These are phyloP conservation scores for Actenoides lindsayi DNA, from an alignment of 2,113 vertebrate species.

Conservation along the genomic window DNA sequence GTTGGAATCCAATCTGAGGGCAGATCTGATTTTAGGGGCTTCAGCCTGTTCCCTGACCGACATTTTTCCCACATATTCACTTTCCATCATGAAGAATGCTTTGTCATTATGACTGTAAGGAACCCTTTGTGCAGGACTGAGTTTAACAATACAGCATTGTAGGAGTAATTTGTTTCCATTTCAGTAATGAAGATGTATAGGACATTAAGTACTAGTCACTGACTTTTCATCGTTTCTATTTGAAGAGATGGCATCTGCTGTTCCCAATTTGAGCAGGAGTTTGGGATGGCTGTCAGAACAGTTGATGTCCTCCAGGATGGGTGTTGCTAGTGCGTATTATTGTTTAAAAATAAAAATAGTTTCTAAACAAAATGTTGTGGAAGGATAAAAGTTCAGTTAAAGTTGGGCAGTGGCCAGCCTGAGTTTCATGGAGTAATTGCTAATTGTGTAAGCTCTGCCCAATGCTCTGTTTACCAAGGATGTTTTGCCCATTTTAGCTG, in stretches of 20 bases:
- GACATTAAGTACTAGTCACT: constrained; percentile 14
- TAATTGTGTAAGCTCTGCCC: constrained; percentile 68
- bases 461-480: constrained; percentile 71
- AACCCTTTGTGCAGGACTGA: background rate
- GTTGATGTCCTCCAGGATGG: constrained; percentile 40
- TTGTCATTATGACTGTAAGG: background rate
- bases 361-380: constrained; percentile 53
- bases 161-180: constrained; percentile 28
- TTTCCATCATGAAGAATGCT: background rate
- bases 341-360: constrained; percentile 62
- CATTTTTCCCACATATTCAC: background rate
- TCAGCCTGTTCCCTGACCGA: background rate
- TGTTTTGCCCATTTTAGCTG: constrained; percentile 72
- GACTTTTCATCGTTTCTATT: background rate
- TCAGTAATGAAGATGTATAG: constrained; percentile 46
- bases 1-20: background rate
- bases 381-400: constrained; percentile 54
- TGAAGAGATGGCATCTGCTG: background rate
- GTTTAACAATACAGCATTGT: constrained; percentile 10
- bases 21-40: background rate
- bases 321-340: constrained; percentile 44
- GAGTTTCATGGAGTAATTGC: constrained; percentile 37
- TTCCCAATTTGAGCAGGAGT: background rate
- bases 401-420: constrained; percentile 27
- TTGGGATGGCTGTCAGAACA: background rate